Conservation (phyloP, 2,113 vertebrate species). For the Narcine bancroftii region DNA sequence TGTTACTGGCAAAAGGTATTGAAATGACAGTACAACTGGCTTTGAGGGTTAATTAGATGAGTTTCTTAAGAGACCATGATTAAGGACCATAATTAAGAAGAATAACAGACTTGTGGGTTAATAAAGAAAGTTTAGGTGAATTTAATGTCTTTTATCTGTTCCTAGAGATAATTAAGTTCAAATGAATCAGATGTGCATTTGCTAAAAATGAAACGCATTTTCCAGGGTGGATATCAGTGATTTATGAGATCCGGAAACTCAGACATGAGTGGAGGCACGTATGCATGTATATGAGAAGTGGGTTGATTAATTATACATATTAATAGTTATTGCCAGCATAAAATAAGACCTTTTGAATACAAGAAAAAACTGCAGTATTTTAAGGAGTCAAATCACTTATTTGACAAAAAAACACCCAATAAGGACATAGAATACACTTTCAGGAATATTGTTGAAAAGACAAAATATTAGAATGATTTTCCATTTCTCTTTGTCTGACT, state of each 20-base stretch:
- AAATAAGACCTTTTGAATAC: not conserved
- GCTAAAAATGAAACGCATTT: no score
- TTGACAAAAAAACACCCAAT: not conserved
- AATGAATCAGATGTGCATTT: not conserved
- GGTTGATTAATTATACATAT: conserved; percentile 28
- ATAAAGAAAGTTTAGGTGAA: not conserved
- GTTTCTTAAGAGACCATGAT: not conserved
- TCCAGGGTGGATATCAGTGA: not conserved
- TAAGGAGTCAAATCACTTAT: not conserved
- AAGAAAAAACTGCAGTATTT: not conserved
- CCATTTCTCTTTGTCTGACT: not conserved
- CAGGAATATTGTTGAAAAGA: not conserved
- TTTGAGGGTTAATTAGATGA: not conserved
- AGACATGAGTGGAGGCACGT: not conserved
- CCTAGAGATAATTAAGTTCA: not conserved
- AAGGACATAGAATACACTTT: not conserved
- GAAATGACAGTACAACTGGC: not conserved
- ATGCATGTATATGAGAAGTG: not conserved
- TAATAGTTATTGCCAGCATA: not conserved
- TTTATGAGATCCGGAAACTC: not conserved
- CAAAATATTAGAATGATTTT: conserved; percentile 1
- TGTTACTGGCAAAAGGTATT: not conserved
- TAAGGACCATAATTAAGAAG: not conserved
- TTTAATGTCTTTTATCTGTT: not conserved
- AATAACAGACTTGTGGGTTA: not conserved